Percentiles rank a stretch among this genome's conserved stretches.
These are phyloP conservation scores for Zoroaster sp. DNA, from an alignment of 53 echinoderm and acorn worm species.

Conservation along the genomic window DNA sequence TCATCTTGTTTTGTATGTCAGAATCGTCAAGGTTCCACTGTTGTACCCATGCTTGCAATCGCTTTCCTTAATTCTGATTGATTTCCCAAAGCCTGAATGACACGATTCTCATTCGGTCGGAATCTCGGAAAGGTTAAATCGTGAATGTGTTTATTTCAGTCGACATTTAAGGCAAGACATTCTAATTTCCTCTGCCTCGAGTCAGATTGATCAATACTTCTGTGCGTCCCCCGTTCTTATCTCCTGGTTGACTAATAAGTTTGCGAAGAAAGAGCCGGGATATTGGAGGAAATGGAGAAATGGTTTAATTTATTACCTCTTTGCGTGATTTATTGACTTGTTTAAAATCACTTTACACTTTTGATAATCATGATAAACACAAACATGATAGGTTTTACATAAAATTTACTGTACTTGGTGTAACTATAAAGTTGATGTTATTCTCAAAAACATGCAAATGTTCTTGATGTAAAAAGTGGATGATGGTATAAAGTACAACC, in stretches of 20 bases:
- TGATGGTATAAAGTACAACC: too few species aligned
- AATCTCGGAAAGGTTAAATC: neutral
- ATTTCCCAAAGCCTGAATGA: neutral
- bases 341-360: too few species aligned
- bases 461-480: too few species aligned
- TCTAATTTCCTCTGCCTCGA: neutral
- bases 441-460: too few species aligned
- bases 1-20: neutral
- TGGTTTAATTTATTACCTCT: too few species aligned
- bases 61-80: neutral
- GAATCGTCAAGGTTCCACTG: neutral
- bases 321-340: too few species aligned
- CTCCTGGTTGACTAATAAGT: neutral
- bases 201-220: neutral
- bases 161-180: conserved; percentile 2
- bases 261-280: too few species aligned
- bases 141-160: conserved; percentile 7
- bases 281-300: too few species aligned
- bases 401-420: too few species aligned
- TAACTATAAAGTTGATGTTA: too few species aligned
- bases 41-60: neutral
- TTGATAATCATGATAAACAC: too few species aligned
- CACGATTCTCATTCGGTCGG: neutral
- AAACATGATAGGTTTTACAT: too few species aligned
- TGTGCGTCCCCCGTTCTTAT: neutral